Conservation (phyloP, 2,113 vertebrate species). For the Himantopus leucocephalus region DNA sequence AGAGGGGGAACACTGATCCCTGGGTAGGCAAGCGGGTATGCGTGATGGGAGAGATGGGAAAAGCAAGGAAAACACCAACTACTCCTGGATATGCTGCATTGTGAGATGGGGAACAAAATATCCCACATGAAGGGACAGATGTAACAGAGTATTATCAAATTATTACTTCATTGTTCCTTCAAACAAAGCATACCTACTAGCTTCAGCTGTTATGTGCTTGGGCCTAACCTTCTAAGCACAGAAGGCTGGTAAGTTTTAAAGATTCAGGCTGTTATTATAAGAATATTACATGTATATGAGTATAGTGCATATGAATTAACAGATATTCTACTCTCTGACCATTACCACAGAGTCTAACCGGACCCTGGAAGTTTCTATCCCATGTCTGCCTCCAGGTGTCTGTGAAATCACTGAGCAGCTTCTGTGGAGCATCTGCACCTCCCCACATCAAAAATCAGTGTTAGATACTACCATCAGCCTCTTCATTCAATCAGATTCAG, state of each 20-base stretch:
- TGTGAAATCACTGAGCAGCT: not conserved
- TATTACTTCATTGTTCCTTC: not conserved
- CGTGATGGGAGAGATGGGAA: not conserved
- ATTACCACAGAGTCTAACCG: not conserved
- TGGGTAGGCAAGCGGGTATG: not conserved
- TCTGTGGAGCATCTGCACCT: not conserved
- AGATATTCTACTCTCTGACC: not conserved
- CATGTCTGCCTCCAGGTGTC: not conserved
- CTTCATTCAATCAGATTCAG: not conserved
- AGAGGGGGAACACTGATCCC: not conserved
- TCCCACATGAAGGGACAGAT: not conserved
- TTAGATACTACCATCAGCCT: not conserved
- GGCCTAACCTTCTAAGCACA: not conserved
- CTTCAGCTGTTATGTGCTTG: not conserved
- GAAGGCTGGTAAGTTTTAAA: not conserved
- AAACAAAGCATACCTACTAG: rapidly evolving
- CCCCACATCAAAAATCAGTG: not conserved
- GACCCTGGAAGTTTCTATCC: not conserved
- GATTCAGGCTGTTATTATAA: not conserved
- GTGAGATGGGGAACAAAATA: not conserved
- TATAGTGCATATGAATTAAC: not conserved
- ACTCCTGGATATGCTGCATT: not conserved
- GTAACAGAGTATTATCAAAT: not conserved
- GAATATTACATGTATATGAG: not conserved
- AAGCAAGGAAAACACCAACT: not conserved